A percentile compares a stretch with the other conserved stretches of the same genome.
Evolutionary conservation across 2,797 vertebrate genomes (phyloP).

Genomic region (Lepus townsendii): DNA sequence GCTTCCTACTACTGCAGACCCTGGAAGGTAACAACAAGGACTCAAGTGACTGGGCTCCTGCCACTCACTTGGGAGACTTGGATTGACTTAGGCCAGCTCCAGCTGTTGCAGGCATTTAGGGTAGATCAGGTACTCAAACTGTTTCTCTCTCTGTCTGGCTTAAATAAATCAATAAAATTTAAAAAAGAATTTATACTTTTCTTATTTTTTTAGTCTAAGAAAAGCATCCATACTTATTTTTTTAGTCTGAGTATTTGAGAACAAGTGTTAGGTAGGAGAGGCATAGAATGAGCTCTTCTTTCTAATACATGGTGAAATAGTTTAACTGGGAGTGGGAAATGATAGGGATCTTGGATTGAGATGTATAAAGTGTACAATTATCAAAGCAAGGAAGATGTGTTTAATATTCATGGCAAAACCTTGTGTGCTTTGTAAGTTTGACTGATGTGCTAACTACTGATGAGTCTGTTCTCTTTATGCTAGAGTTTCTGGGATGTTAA

Average conservation of each 20-base stretch:
- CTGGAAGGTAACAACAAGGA: no score
- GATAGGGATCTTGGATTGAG: constrained; percentile 5
- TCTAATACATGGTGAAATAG: neutral
- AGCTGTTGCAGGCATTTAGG: no score
- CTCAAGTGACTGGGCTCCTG: no score
- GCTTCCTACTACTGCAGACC: no score
- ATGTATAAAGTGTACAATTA: constrained; percentile 11
- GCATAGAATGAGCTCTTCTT: neutral
- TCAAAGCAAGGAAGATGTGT: constrained; percentile 26
- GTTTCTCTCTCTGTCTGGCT: no score
- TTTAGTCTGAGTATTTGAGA: constrained; percentile 54
- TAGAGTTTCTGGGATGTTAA: constrained; percentile 15
- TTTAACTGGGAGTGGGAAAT: constrained; percentile 30
- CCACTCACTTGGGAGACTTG: no score
- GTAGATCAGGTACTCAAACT: no score
- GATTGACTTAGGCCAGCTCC: no score
- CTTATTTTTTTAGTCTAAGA: no score
- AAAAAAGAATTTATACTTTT: no score
- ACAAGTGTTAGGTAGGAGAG: constrained; percentile 21
- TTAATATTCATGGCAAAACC: neutral
- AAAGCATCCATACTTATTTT: no score
- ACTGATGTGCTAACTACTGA: neutral
- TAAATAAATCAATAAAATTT: no score
- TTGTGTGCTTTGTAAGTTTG: constrained; percentile 41
- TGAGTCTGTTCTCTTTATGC: constrained; percentile 1